Base-by-base conservation (phyloP, 2,797 vertebrate genomes). In the Tolypeutes matacus region DNA sequence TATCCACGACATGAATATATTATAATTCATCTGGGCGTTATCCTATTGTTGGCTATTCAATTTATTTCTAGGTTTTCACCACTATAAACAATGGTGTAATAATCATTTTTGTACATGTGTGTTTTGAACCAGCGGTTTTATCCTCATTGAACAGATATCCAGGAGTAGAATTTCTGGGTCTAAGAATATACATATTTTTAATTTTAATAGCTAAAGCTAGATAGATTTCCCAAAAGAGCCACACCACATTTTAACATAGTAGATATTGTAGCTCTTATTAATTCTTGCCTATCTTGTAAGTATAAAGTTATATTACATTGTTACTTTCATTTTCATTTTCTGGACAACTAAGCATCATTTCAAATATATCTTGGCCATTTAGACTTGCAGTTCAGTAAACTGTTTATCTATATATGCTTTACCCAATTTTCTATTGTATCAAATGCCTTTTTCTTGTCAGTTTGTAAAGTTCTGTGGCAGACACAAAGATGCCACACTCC, bases 141-240 rank as follows among this genome's bases (percentile, higher is more conserved):
- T 70, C 78, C 31, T 58, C 51, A 69, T 39, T 39, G 89, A 8
- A 72, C 10, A 84, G 34, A 75, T 29, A 85, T 36, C 36, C 31
- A 88, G 18, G 2, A 76, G 39, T 78, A 51, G 27, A 76, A 93
- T 53, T 76, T 72, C 49, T 3, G 5, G 18, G 21, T 76, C 72
- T 60, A 76, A 85, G 5, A 25, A 9, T 46, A 56, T 29, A 86
- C 13, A 20, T 70, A 56, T 67, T 85, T 93, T 87, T 90, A 39
- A 86, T 83, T 84, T 49, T 90, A 90, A 80, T 75, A 84, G 65
- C 73, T 77, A 92, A 89, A 62, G 34, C 17, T 34, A 72, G 21
- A 56, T 60, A 65, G 20, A 14, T 56, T 80, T 85, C 88, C 39
- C 42, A 36, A 93, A 82, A 72, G n/a, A 84, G 23, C 49, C 76